These are phyloP conservation scores for Phalangium opilio DNA, from an alignment of 2,888 invertebrate species.

Conservation along the genomic window DNA sequence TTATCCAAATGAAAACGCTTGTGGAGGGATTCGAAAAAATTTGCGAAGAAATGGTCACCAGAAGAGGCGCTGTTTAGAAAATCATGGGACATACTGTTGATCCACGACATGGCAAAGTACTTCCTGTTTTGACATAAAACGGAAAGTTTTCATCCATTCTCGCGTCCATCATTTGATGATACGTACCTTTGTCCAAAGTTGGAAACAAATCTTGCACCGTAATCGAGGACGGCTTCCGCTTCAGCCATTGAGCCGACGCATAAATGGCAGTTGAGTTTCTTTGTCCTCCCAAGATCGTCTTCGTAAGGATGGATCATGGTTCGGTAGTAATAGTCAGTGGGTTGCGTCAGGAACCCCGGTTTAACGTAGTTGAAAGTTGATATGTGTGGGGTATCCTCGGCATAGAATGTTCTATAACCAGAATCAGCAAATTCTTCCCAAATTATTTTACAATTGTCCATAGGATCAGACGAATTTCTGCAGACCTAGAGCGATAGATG, in stretches of 20 bases:
- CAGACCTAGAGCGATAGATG: conserved; percentile 5
- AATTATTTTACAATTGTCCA: conserved; percentile 26
- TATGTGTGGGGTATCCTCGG: conserved; percentile 27
- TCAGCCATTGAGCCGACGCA: conserved; percentile 15
- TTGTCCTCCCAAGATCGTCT: conserved; percentile 8
- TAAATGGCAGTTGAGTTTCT: conserved; percentile 4
- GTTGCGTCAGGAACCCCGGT: conserved; percentile 26
- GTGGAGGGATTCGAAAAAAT: conserved; percentile 42
- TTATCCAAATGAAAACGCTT: conserved; percentile 31
- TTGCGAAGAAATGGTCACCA: conserved; percentile 27
- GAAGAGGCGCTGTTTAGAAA: conserved; percentile 25
- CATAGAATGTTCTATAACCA: conserved; percentile 28
- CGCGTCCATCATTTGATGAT: conserved; percentile 10
- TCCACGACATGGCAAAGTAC: conserved; percentile 28
- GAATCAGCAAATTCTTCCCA: conserved; percentile 27
- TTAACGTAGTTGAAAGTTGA: conserved; percentile 29
- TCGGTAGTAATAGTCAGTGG: conserved; percentile 29
- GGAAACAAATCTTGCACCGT: too few relatives aligned
- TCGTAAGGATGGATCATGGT: conserved; percentile 28
- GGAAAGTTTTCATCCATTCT: conserved; percentile 6
- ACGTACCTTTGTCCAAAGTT: too few relatives aligned
- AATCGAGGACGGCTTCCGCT: conserved; percentile 11
- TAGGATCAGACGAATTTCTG: conserved; percentile 10
- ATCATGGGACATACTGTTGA: conserved; percentile 30
- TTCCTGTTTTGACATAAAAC: conserved; percentile 9